phyloP scores from a whole-genome alignment of 2,797 vertebrate genomes.

The Stomatorhinus walkeri region DNA sequence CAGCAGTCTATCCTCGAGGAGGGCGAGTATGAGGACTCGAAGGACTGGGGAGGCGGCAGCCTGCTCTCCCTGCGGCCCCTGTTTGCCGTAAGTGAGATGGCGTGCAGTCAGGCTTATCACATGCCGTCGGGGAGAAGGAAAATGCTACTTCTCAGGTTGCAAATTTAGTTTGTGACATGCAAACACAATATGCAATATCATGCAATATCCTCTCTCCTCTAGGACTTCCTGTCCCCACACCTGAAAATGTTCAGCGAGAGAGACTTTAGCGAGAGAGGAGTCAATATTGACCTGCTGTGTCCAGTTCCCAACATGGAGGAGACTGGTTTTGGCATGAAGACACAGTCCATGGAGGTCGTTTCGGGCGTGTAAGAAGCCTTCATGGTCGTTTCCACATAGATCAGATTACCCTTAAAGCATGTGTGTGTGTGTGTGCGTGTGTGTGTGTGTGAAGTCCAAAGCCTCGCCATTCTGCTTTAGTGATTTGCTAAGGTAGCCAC shows the following conservation, averaged over 20 bases:
- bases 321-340: constrained; percentile 68
- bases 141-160: neutral
- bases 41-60: constrained; percentile 77
- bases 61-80: constrained; percentile 77
- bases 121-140: neutral
- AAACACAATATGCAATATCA: too few relatives aligned
- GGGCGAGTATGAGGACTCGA: constrained; percentile 76
- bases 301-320: constrained; percentile 75
- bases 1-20: constrained; percentile 92
- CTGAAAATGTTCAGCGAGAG: constrained; percentile 79
- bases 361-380: constrained; percentile 80
- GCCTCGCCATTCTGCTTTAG: neutral
- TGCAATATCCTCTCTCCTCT: neutral
- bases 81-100: constrained; percentile 63
- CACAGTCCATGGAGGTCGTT: constrained; percentile 74
- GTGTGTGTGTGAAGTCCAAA: neutral
- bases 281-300: constrained; percentile 70
- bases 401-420: neutral
- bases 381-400: neutral
- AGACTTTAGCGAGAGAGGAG: constrained; percentile 65
- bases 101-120: neutral
- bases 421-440: neutral
- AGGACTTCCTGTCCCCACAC: constrained; percentile 79
- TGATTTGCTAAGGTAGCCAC: neutral
- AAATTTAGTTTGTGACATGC: neutral